Conservation (phyloP, 2,888 invertebrate species). For the Rhingia campestris region DNA sequence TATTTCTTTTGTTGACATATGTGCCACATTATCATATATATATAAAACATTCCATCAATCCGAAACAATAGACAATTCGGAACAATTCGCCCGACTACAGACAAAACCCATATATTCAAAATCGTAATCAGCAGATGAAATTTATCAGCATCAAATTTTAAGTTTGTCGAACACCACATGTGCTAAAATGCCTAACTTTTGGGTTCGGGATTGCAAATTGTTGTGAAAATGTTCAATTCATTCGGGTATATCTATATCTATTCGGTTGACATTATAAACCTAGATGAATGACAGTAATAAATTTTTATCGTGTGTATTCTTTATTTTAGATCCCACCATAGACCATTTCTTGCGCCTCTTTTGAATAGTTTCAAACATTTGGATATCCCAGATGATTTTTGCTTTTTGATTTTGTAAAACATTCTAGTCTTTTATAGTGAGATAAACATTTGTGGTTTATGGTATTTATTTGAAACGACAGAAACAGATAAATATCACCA, state of each 20-base stretch:
- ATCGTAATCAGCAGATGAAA: constrained; percentile 33
- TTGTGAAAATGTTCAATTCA: constrained; percentile 22
- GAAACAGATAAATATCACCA: too few species aligned
- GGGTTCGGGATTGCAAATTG: constrained; percentile 26
- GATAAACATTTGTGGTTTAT: too few species aligned
- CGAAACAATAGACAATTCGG: background rate
- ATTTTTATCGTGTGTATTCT: constrained; percentile 50
- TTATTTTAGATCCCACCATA: constrained; percentile 24
- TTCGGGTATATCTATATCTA: constrained; percentile 25
- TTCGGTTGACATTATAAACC: constrained; percentile 53
- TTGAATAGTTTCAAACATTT: constrained; percentile 19
- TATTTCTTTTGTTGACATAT: too few species aligned
- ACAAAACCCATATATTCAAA: constrained; percentile 6
- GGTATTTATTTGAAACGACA: too few species aligned
- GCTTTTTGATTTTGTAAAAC: too few species aligned
- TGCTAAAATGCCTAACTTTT: constrained; percentile 38
- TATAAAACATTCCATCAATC: background rate
- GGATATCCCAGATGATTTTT: too few species aligned
- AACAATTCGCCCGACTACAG: background rate
- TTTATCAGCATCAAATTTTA: constrained; percentile 30
- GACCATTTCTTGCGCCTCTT: constrained; percentile 10
- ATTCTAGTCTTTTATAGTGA: too few species aligned
- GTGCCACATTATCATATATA: too few species aligned
- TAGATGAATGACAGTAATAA: constrained; percentile 59
- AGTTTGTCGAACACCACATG: constrained; percentile 26